Conservation (phyloP, 1,140 invertebrate species). For the Scaptomyza graminum region DNA sequence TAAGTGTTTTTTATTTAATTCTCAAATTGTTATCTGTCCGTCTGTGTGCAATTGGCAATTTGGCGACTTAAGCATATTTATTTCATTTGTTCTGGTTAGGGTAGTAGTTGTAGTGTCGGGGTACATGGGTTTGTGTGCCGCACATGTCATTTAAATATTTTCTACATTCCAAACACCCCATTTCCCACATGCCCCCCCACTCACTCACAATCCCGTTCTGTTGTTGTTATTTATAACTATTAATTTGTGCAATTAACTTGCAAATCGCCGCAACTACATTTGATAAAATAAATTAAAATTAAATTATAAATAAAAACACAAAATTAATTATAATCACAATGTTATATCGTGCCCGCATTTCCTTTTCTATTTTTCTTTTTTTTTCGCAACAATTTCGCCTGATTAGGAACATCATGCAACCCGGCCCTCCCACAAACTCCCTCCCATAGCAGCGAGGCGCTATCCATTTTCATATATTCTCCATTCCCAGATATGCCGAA, state of each 20-base stretch:
- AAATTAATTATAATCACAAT: slow-evolving; percentile 14
- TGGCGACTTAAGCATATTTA: slow-evolving; percentile 7
- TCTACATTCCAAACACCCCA: slow-evolving; percentile 2
- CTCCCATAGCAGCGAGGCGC: too few species aligned
- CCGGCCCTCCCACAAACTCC: not conserved
- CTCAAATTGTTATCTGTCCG: not conserved
- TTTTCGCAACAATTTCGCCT: slow-evolving; percentile 24
- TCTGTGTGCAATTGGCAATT: slow-evolving; percentile 11
- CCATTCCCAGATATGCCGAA: not conserved
- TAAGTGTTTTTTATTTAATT: too few species aligned
- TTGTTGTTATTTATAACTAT: slow-evolving; percentile 50
- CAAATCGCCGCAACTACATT: slow-evolving; percentile 58
- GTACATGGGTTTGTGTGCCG: not conserved
- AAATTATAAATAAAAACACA: slow-evolving; percentile 42
- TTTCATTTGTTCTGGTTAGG: too few species aligned
- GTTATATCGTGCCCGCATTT: slow-evolving; percentile 55
- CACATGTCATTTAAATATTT: slow-evolving; percentile 1
- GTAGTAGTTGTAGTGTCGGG: too few species aligned
- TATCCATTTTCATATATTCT: not conserved
- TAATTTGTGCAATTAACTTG: slow-evolving; percentile 75
- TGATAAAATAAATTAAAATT: slow-evolving; percentile 75
- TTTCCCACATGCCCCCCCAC: not conserved
- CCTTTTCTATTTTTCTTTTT: slow-evolving; percentile 31
- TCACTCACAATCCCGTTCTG: slow-evolving; percentile 19
- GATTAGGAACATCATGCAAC: slow-evolving; percentile 33